Base-by-base conservation (phyloP, 1,140 invertebrate genomes). In the Drosophila baimaii region DNA sequence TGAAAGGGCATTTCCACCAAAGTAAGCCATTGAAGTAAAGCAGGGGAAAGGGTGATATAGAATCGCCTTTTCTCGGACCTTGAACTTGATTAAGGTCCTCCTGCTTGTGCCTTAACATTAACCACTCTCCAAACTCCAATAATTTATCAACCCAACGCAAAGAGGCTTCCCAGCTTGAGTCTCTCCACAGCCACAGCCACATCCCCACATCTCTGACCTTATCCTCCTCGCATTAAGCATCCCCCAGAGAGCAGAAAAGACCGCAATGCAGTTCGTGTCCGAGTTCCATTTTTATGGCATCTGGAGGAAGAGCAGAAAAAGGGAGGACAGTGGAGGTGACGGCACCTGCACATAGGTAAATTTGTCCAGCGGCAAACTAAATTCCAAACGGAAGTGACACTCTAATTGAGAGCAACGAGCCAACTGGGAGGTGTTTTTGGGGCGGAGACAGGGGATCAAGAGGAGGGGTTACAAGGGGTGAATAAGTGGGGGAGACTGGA, bases 361-460 rank as follows among this genome's bases (percentile, higher is more conserved):
- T 82, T 82, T 81, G 74, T 81, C 73, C 68, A 81, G 74, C 74
- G 61, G 74, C 64, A 63, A 61, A 39, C 56, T 77, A 57, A 77
- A 77, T 70, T 77, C 51, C 72, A 63, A 77, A 70, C 75, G 73
- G 74, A 78, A 78, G 73, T 78, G 65, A 78, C 75, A 77, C 75
- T 78, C 75, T 78, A 78, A 78, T 78, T 78, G 75, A 78, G 75
- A 78, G 74, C 73, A 78, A 78, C 75, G 75, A 78, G 75, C 65
- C 64, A 82, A 33, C 79, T 47, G 79, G 79, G 75, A 82, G 66
- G 68, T 82, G 61, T 75, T 69, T 39, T 44, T 17, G 75, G 54
- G 46, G 33, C 10, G 27, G 37, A 27, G 39, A 6, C 17, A 25
- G 33, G 10, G 44, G 19, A 7, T 8, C 9, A 3, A 29, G 51